Evolutionary conservation across 2,113 vertebrate species (phyloP).

Genomic region (Lethenteron camtschaticum): DNA sequence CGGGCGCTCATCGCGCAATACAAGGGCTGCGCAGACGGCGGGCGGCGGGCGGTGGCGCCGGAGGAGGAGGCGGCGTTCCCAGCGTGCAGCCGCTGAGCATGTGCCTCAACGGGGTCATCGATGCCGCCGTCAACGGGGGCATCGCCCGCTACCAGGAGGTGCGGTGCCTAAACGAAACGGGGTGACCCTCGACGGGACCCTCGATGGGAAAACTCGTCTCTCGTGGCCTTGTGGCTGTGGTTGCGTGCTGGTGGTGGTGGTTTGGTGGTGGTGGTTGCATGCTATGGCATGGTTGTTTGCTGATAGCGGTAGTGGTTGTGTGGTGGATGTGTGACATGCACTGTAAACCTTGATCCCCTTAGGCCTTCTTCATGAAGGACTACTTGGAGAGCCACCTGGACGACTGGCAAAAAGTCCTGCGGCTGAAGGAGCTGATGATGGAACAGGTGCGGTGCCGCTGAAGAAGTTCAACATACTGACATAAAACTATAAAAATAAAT

Average conservation of each 20-base stretch:
- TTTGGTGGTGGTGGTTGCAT: not conserved
- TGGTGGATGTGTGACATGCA: not conserved
- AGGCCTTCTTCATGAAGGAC: slow-evolving; percentile 95
- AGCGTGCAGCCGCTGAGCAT: slow-evolving; percentile 95
- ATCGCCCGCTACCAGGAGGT: slow-evolving; percentile 94
- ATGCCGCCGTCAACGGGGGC: slow-evolving; percentile 89
- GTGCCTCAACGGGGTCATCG: slow-evolving; percentile 95
- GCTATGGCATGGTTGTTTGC: not conserved
- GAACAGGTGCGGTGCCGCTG: slow-evolving; percentile 46
- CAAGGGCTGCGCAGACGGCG: slow-evolving; percentile 60
- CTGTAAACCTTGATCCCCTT: slow-evolving; percentile 10
- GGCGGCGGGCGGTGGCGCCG: slow-evolving; percentile 34
- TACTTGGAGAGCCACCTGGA: slow-evolving; percentile 83
- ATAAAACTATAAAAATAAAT: too few species aligned
- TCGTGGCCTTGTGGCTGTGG: too few species aligned
- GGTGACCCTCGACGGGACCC: too few species aligned
- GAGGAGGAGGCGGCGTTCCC: slow-evolving; percentile 26
- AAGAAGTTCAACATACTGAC: too few species aligned
- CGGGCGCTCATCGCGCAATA: slow-evolving; percentile 78
- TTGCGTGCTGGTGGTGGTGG: not conserved
- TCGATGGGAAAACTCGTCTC: too few species aligned
- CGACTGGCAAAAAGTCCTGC: slow-evolving; percentile 83
- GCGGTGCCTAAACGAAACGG: slow-evolving; percentile 9
- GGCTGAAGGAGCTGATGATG: slow-evolving; percentile 81
- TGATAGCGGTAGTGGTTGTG: not conserved